phyloP scores from a whole-genome alignment of 2,888 invertebrate genomes.

The Nemotelus nigrinus region DNA sequence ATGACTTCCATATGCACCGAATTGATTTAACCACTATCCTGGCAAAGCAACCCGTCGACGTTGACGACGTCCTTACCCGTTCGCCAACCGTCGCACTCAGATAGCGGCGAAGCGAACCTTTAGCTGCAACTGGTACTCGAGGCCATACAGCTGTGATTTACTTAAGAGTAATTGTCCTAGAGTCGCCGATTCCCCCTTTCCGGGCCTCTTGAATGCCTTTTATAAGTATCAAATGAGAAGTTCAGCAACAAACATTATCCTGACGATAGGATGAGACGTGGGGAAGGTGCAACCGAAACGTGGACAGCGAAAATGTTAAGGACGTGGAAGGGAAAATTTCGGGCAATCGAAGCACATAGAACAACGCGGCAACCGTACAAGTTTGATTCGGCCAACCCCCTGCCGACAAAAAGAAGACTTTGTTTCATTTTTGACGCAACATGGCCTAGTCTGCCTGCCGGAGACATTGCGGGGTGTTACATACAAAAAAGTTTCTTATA shows the following conservation, averaged over 20 bases:
- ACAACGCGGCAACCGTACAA: slow-evolving; percentile 18
- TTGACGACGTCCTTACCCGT: neutral
- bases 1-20: slow-evolving; percentile 42
- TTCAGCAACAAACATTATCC: slow-evolving; percentile 44
- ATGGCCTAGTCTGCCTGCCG: slow-evolving; percentile 1
- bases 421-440: slow-evolving; percentile 30
- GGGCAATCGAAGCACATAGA: slow-evolving; percentile 19
- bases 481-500: slow-evolving; percentile 19
- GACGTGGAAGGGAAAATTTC: neutral
- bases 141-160: slow-evolving; percentile 45
- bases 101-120: slow-evolving; percentile 26
- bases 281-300: slow-evolving; percentile 30
- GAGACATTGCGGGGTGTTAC: slow-evolving; percentile 25
- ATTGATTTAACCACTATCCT: slow-evolving; percentile 31
- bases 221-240: slow-evolving; percentile 44
- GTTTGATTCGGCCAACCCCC: slow-evolving; percentile 45
- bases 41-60: slow-evolving; percentile 3
- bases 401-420: slow-evolving; percentile 28
- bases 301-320: neutral
- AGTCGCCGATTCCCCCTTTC: slow-evolving; percentile 44
- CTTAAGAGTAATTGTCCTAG: slow-evolving; percentile 44
- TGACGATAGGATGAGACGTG: slow-evolving; percentile 6
- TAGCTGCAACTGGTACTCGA: slow-evolving; percentile 45
- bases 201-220: slow-evolving; percentile 44
- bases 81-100: neutral